Conservation (phyloP, 1,140 invertebrate species). For the Cyrtorhinus lividipennis region DNA sequence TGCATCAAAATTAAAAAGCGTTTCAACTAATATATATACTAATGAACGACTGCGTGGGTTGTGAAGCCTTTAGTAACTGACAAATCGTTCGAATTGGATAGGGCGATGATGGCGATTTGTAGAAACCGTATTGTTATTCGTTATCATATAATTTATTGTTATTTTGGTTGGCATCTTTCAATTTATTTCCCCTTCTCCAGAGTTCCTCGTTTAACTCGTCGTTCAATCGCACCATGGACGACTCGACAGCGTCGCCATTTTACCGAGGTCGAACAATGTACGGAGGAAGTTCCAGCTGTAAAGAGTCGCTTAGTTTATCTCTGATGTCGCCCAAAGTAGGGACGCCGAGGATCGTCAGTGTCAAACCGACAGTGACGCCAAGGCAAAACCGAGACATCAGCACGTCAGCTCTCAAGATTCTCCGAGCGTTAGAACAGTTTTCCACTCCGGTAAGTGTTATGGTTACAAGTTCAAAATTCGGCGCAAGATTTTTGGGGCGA, state of each 20-base stretch:
- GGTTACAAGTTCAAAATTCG: no score
- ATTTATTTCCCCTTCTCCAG: no score
- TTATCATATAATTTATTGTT: no score
- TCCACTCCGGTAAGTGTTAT: conserved; percentile 48
- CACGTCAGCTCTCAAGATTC: conserved; percentile 47
- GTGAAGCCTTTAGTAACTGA: no score
- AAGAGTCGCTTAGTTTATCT: not conserved
- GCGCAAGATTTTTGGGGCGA: no score
- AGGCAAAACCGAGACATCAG: conserved; percentile 32
- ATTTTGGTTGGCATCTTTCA: no score
- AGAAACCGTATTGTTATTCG: no score
- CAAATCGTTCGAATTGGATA: no score
- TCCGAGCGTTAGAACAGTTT: conserved; percentile 55
- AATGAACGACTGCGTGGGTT: no score
- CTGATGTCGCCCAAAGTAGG: conserved; percentile 23
- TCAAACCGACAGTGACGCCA: conserved; percentile 32
- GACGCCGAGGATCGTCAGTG: conserved; percentile 33
- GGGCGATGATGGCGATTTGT: no score
- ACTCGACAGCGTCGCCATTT: conserved; percentile 47
- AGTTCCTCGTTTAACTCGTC: conserved; percentile 30
- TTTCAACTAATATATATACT: no score
- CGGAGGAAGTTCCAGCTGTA: conserved; percentile 49
- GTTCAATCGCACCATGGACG: conserved; percentile 35
- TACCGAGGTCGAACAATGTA: conserved; percentile 65
- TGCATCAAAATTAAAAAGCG: no score